Evolutionary conservation across 2,888 invertebrate genomes (phyloP), one percentile per base, ranked within the genome.

Genomic region (Rhorus exstirpatorius): DNA sequence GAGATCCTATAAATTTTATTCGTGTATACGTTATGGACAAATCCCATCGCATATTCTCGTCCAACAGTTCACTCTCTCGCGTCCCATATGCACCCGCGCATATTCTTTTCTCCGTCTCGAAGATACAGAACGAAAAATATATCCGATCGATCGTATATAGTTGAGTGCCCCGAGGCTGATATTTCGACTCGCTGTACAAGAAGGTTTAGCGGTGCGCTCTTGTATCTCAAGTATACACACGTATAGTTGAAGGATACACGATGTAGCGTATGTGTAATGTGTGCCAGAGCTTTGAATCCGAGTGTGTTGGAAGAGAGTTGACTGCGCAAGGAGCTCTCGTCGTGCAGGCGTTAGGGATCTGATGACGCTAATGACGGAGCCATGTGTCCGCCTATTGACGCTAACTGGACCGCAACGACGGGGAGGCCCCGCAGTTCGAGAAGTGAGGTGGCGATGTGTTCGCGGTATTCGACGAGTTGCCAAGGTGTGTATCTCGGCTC

Each of bases 351-450:
- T 88, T 89, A 87, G 85, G 86, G 89, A 88, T 90, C 88, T 85
- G 89, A 90, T 86, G 90, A 87, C 87, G 86, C 88, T 90, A 90
- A 90, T 90, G 90, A 90, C 89, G 89, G 85, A 87, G 87, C 85
- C 85, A 86, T 86, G 87, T 88, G 90, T 88, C 88, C 86, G 83
- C 85, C 85, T 86, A 88, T 90, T 88, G 89, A 87, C 89, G 88
- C 88, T 89, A 87, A 87, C 87, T 90, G 88, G 90, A 87, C 88
- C 84, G 83, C n/a, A n/a, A 68, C 79, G 60, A 61, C 65, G 55
- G 55, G 81, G 49, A 63, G 77, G 31, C 55, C 68, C 19, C 58
- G 49, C 24, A 19, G 19, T 31, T 14, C 6, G 12, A 24, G n/a
- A 31, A 53, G 41, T 8, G 60, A 83, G 81, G 83, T 84, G 83